Evolutionary conservation across 2,888 invertebrate genomes (phyloP).

Genomic region (Anoplius nigerrimus): DNA sequence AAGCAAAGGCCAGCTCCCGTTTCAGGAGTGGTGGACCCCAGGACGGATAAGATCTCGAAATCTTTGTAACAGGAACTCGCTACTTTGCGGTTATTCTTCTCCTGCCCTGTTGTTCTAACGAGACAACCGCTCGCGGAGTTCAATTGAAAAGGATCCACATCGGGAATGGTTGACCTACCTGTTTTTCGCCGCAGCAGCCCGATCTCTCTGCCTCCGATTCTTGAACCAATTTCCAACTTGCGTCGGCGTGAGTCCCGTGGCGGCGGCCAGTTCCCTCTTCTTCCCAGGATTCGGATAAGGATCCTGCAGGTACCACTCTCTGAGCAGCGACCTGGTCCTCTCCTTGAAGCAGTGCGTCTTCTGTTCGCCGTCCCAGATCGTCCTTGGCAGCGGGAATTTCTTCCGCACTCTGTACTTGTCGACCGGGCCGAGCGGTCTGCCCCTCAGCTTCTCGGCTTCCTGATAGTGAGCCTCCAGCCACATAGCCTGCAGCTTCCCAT

Average conservation of each 20-base stretch:
- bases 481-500: constrained; percentile 92
- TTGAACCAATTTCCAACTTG: constrained; percentile 97
- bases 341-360: constrained; percentile 98
- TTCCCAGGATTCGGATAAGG: constrained; percentile 97
- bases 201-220: constrained; percentile 89
- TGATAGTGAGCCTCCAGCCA: constrained; percentile 96
- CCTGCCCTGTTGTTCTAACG: too few relatives aligned
- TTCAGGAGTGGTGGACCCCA: too few relatives aligned
- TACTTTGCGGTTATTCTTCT: too few relatives aligned
- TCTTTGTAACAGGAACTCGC: too few relatives aligned
- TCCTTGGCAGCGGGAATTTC: constrained; percentile 93
- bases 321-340: constrained; percentile 92
- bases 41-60: too few relatives aligned
- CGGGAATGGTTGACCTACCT: constrained; percentile 86
- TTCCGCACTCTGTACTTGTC: constrained; percentile 95
- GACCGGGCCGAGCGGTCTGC: constrained; percentile 93
- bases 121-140: too few relatives aligned
- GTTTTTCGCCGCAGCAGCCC: constrained; percentile 97
- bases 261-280: constrained; percentile 92
- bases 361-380: constrained; percentile 97
- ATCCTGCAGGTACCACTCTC: constrained; percentile 99
- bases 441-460: constrained; percentile 93
- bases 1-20: too few relatives aligned
- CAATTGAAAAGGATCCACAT: too few relatives aligned
- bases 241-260: constrained; percentile 93